Percentiles rank a stretch among this genome's conserved stretches.
These are phyloP conservation scores for Trachemys scripta DNA, from an alignment of 2,113 vertebrate genomes.

Conservation along the genomic window DNA sequence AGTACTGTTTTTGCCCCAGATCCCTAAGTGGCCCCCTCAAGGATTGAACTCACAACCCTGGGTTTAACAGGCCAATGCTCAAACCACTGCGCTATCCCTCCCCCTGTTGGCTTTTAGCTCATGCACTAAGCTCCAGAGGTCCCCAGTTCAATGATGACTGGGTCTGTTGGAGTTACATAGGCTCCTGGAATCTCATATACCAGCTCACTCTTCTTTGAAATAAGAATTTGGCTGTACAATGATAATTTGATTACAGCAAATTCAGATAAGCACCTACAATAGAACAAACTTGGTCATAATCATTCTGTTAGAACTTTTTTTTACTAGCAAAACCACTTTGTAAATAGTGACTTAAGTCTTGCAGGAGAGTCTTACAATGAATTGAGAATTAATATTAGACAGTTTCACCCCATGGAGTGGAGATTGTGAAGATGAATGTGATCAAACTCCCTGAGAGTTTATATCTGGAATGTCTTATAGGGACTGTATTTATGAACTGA, in stretches of 20 bases:
- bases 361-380: background rate
- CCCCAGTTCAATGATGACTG: too few species aligned
- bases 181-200: background rate
- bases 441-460: background rate
- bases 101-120: too few species aligned
- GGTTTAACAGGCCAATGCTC: too few species aligned
- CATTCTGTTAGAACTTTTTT: background rate
- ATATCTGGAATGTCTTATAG: background rate
- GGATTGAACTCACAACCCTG: too few species aligned
- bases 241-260: background rate
- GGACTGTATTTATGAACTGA: background rate
- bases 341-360: background rate
- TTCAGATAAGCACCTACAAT: background rate
- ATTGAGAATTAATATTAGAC: background rate
- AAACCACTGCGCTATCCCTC: too few species aligned
- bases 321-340: background rate
- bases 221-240: background rate
- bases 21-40: too few species aligned
- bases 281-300: fast-evolving
- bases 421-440: background rate
- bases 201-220: background rate
- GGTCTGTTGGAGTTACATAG: too few species aligned
- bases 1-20: too few species aligned
- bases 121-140: too few species aligned
- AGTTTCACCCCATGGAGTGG: background rate